phyloP scores from a whole-genome alignment of 2,113 vertebrate genomes.

The Prionailurus viverrinus region DNA sequence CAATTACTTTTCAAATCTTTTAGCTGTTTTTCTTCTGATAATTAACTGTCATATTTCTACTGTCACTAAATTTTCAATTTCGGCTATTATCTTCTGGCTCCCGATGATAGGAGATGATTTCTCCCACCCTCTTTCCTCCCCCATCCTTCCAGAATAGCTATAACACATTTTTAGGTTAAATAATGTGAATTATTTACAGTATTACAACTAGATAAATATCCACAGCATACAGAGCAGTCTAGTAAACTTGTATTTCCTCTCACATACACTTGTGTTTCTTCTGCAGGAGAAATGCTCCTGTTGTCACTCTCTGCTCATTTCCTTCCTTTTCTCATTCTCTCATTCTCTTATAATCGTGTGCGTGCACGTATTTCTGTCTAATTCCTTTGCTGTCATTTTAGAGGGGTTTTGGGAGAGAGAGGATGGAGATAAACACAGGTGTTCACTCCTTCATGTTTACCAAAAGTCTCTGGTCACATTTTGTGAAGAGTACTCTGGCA shows the following conservation, averaged over 20 bases:
- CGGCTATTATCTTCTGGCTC: neutral
- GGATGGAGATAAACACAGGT: neutral
- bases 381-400: constrained; percentile 1
- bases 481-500: neutral
- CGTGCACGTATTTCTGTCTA: neutral
- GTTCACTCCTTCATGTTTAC: neutral
- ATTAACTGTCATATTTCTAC: constrained; percentile 44
- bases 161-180: constrained; percentile 36
- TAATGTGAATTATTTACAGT: constrained; percentile 52
- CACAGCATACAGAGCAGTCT: neutral
- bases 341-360: neutral
- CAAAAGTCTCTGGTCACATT: neutral
- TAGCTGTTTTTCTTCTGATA: constrained; percentile 58
- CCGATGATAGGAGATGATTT: neutral
- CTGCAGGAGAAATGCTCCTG: constrained; percentile 19
- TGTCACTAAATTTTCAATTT: constrained; percentile 48
- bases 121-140: neutral
- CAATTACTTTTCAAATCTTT: constrained; percentile 60
- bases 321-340: neutral
- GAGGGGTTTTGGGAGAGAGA: neutral
- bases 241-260: constrained; percentile 50
- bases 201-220: constrained; percentile 3
- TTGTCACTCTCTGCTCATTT: neutral
- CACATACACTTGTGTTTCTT: neutral
- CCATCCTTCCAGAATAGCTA: constrained; percentile 58